These are phyloP conservation scores for Hemicordylus capensis DNA, from an alignment of 2,113 vertebrate genomes.

Conservation along the genomic window DNA sequence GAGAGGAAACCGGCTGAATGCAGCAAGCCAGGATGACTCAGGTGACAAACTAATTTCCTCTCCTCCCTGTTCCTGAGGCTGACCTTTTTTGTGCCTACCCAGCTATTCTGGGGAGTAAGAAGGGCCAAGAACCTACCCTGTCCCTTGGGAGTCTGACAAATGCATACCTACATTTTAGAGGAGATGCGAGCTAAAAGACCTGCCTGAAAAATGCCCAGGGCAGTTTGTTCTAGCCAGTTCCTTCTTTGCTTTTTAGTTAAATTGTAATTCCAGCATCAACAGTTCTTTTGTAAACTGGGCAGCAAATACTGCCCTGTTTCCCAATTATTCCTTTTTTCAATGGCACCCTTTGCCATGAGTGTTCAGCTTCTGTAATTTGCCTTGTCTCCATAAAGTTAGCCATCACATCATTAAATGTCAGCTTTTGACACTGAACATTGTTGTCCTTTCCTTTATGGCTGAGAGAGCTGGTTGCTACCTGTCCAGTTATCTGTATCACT, in stretches of 20 bases:
- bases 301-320: neutral
- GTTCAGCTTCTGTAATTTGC: neutral
- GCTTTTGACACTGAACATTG: slow-evolving; percentile 10
- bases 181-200: no score
- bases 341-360: neutral
- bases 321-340: neutral
- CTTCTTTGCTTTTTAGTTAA: neutral
- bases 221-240: neutral
- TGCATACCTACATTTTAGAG: no score
- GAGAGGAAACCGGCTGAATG: no score
- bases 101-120: no score
- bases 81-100: no score
- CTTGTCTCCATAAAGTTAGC: neutral
- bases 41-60: no score
- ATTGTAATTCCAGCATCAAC: neutral
- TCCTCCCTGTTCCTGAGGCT: no score
- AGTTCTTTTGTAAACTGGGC: neutral
- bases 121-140: no score
- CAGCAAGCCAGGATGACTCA: no score
- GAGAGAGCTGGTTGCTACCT: neutral
- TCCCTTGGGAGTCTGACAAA: no score
- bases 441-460: slow-evolving; percentile 2
- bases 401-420: neutral
- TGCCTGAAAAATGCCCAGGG: no score
- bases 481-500: neutral